Evolutionary conservation across 1,140 invertebrate species (phyloP).

Genomic region (Aphelinus atriplicis): DNA sequence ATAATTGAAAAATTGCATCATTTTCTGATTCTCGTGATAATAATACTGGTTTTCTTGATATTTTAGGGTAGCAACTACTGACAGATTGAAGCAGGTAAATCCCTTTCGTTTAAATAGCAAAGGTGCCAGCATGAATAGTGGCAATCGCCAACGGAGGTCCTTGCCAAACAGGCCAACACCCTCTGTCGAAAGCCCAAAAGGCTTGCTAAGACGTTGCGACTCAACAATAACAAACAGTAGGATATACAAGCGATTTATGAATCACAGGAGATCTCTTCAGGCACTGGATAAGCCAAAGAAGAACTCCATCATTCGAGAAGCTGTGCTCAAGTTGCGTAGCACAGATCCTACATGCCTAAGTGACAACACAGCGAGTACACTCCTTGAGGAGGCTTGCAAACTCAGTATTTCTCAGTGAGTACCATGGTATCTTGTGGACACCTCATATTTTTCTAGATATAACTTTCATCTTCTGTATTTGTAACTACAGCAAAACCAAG

Average conservation of each 20-base stretch:
- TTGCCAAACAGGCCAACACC: constrained; percentile 49
- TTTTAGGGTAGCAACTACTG: constrained; percentile 47
- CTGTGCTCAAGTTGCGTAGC: constrained; percentile 56
- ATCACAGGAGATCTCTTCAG: not conserved
- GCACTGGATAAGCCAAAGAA: constrained; percentile 52
- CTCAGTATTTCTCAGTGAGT: constrained; percentile 52
- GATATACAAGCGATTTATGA: constrained; percentile 45
- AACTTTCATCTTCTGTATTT: not conserved
- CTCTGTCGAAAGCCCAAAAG: constrained; percentile 46
- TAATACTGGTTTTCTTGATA: constrained; percentile 12
- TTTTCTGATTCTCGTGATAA: not conserved
- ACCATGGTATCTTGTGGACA: constrained; percentile 1
- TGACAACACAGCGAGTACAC: constrained; percentile 49
- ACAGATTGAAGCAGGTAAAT: constrained; percentile 52
- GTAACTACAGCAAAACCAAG: constrained; percentile 36
- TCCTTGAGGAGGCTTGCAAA: constrained; percentile 54
- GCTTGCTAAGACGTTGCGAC: constrained; percentile 45
- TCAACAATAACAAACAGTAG: constrained; percentile 59
- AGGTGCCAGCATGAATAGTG: constrained; percentile 46
- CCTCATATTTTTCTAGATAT: constrained; percentile 1
- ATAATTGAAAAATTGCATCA: constrained; percentile 17
- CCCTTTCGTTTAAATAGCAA: constrained; percentile 53
- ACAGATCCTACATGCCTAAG: constrained; percentile 46
- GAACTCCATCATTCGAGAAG: constrained; percentile 58
- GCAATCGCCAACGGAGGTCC: constrained; percentile 52